Evolutionary conservation across 2,797 vertebrate species (phyloP).

Genomic region (Falco biarmicus): DNA sequence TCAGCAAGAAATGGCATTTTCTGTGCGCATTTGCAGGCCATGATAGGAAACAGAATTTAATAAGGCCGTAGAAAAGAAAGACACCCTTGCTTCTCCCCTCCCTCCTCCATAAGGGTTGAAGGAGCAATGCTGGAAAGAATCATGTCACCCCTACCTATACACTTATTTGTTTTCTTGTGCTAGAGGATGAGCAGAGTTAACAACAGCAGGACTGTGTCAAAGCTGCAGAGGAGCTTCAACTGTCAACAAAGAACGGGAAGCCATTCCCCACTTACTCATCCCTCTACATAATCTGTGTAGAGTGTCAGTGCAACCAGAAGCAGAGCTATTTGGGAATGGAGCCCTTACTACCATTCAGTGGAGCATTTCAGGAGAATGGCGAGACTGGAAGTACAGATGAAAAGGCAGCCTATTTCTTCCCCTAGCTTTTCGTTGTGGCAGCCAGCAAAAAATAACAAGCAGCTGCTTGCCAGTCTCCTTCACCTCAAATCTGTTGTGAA

Average conservation of each 20-base stretch:
- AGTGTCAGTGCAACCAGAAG: not conserved
- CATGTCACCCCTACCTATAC: not conserved
- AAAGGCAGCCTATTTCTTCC: not conserved
- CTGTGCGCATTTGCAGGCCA: not conserved
- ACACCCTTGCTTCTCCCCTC: not conserved
- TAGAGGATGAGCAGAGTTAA: not conserved
- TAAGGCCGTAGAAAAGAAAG: not conserved
- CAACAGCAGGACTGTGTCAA: not conserved
- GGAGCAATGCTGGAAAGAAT: not conserved
- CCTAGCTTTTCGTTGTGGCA: not conserved
- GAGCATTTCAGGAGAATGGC: not conserved
- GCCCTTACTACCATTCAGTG: not conserved
- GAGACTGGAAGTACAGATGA: not conserved
- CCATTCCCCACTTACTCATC: not conserved
- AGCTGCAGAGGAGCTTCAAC: not conserved
- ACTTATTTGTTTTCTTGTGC: not conserved
- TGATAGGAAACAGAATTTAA: not conserved
- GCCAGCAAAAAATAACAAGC: not conserved
- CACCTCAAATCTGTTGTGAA: not conserved
- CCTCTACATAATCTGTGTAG: accelerated
- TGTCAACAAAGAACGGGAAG: not conserved
- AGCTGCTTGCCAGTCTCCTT: not conserved
- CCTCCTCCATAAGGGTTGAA: not conserved
- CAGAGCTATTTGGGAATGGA: not conserved
- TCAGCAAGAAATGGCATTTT: not conserved